Percentiles rank a stretch among this genome's conserved stretches.
These are phyloP conservation scores for Centropus bengalensis DNA, from an alignment of 2,113 vertebrate genomes.

Conservation along the genomic window DNA sequence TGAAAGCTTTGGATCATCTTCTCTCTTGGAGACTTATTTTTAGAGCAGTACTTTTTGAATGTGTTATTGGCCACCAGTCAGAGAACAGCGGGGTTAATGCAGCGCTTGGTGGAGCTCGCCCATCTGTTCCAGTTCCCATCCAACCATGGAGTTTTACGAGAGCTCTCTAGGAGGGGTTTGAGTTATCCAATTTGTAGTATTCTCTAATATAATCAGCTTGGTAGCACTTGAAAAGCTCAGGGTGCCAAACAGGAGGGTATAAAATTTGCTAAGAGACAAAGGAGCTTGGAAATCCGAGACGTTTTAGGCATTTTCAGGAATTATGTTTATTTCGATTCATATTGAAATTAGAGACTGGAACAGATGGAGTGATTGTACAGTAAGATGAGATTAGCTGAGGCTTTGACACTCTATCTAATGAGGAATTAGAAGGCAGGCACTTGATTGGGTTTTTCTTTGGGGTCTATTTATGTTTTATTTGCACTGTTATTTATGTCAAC, in stretches of 20 bases:
- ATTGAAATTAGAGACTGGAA: neutral
- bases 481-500: neutral
- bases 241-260: conserved; percentile 50
- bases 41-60: conserved; percentile 40
- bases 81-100: conserved; percentile 66
- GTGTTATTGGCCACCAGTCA: conserved; percentile 61
- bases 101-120: conserved; percentile 64
- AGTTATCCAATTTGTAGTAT: conserved; percentile 63
- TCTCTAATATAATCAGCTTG: conserved; percentile 63
- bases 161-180: conserved; percentile 64
- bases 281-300: conserved; percentile 38
- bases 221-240: conserved; percentile 61
- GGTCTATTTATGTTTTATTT: neutral
- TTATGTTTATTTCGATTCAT: conserved; percentile 19
- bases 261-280: conserved; percentile 53
- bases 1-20: neutral
- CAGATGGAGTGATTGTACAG: conserved; percentile 48
- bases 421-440: neutral
- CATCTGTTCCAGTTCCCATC: conserved; percentile 75
- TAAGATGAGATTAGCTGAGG: neutral
- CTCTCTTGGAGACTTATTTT: conserved; percentile 57
- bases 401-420: neutral
- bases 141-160: conserved; percentile 65
- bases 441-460: neutral
- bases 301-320: conserved; percentile 31